These are phyloP conservation scores for Rapana venosa DNA, from an alignment of 2,888 invertebrate species.

Conservation along the genomic window DNA sequence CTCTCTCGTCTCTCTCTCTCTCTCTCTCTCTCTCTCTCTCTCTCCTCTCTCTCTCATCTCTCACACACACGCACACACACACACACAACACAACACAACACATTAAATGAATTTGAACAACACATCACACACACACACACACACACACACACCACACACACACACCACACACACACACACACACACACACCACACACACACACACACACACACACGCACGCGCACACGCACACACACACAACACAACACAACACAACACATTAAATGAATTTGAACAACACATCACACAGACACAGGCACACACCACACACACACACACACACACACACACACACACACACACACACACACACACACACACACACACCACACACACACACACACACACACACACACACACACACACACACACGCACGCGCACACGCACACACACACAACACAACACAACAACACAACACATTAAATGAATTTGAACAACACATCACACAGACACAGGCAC, in stretches of 20 bases:
- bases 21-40: too few relatives aligned
- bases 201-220: slow-evolving; percentile 28
- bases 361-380: background rate
- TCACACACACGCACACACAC: slow-evolving; percentile 17
- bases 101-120: too few relatives aligned
- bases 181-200: background rate
- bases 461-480: too few relatives aligned
- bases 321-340: slow-evolving; percentile 23
- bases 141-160: slow-evolving; percentile 11
- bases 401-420: background rate
- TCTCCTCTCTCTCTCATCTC: too few relatives aligned
- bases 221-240: background rate
- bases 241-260: too few relatives aligned
- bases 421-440: background rate
- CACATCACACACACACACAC: slow-evolving; percentile 2
- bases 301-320: too few relatives aligned
- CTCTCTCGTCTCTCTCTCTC: too few relatives aligned
- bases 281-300: too few relatives aligned
- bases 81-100: too few relatives aligned
- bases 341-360: slow-evolving; percentile 6
- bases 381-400: background rate
- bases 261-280: too few relatives aligned
- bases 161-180: slow-evolving; percentile 5
- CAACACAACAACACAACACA: too few relatives aligned
- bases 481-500: too few relatives aligned